Percentiles rank a stretch among this genome's conserved stretches.
These are phyloP conservation scores for Musca domestica DNA, from an alignment of 1,140 invertebrate genomes.

Conservation along the genomic window DNA sequence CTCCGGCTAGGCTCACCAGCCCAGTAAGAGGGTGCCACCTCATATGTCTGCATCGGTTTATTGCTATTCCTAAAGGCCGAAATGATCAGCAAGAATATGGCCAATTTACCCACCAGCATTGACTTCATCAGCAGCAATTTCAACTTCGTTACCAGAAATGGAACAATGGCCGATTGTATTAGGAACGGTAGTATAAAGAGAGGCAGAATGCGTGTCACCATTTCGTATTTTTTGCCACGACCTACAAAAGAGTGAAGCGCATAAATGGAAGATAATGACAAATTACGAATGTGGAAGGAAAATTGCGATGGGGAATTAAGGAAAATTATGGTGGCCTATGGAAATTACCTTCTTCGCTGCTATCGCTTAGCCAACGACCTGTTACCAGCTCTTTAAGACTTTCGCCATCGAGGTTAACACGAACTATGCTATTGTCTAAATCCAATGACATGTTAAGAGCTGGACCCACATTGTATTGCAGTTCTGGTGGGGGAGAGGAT, in stretches of 20 bases:
- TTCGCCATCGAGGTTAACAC: slow-evolving; percentile 48
- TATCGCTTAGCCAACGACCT: slow-evolving; percentile 43
- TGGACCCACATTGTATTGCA: slow-evolving; percentile 46
- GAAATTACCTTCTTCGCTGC: slow-evolving; percentile 31
- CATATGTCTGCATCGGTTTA: slow-evolving; percentile 44
- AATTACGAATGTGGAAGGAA: neutral
- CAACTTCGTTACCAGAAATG: slow-evolving; percentile 61
- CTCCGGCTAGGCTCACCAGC: slow-evolving; percentile 47
- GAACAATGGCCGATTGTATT: slow-evolving; percentile 63
- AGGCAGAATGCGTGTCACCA: slow-evolving; percentile 61
- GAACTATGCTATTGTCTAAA: slow-evolving; percentile 46
- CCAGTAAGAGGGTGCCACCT: slow-evolving; percentile 49
- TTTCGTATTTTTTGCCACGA: slow-evolving; percentile 58
- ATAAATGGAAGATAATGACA: neutral
- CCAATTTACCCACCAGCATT: slow-evolving; percentile 64
- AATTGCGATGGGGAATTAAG: neutral
- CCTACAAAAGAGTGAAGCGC: slow-evolving; percentile 45
- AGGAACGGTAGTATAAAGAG: slow-evolving; percentile 65
- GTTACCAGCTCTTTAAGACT: slow-evolving; percentile 46
- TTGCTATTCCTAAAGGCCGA: slow-evolving; percentile 61
- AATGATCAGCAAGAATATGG: slow-evolving; percentile 60
- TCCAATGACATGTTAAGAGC: slow-evolving; percentile 50
- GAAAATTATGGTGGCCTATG: neutral
- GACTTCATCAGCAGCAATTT: slow-evolving; percentile 66
- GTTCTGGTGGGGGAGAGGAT: neutral